Evolutionary conservation across 2,797 vertebrate genomes (phyloP), one percentile per base, ranked within the genome.

Genomic region (Melanotaenia nigrans): DNA sequence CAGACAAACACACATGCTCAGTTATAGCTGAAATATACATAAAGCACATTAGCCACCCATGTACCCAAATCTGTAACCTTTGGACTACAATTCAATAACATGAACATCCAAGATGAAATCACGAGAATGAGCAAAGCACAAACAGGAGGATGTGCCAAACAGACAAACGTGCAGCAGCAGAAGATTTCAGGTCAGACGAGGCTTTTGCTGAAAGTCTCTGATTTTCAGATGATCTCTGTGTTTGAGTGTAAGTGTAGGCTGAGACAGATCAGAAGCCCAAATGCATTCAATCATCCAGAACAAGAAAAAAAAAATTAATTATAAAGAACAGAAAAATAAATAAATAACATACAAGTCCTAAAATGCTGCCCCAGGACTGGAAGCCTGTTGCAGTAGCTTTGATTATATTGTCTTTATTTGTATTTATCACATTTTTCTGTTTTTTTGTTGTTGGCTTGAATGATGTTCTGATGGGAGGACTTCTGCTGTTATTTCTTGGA

Each of bases 11-110:
- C 51, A 49, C 65, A 56, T 24, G 3, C 38, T 65, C 32, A 40
- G 58, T 73, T 49, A 47, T 65, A 59, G 61, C 73, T 78, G 66
- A 80, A 71, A 75, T 74, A 70, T 62, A 67, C 36, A 73, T 67
- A 79, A 78, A 78, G 73, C 68, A 78, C 64, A 81, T 90, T 59
- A 85, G 51, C 59, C 70, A 72, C 66, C 20, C 72, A 85, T 65
- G 76, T 84, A 66, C 62, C 54, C 68, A 65, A 78, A 85, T 81
- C 79, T 68, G 72, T 82, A 75, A 78, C 81, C 74, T 35, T 61
- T 42, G 65, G 71, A 82, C 30, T 89, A 85, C 81, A 84, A 66
- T 83, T 85, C 71, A 72, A 69, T 61, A 57, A 35, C 56, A 65
- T 65, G 63, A 64, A 63, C 47, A 12, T 71, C 64, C 72, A 61